phyloP scores from a whole-genome alignment of 2,797 vertebrate species.

The Pseudomugil tenellus region DNA sequence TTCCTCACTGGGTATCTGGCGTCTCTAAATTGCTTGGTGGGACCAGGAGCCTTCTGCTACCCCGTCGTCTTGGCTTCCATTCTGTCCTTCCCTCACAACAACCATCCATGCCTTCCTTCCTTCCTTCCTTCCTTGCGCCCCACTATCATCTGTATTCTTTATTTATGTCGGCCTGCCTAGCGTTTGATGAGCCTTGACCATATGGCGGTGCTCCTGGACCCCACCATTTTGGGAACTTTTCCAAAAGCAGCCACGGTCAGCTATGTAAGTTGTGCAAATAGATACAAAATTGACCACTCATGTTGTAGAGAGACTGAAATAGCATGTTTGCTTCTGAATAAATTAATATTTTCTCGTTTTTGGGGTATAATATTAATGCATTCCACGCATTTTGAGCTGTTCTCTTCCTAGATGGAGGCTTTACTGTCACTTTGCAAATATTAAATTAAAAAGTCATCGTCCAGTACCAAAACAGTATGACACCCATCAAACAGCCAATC shows the following conservation, averaged over 20 bases:
- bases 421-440: conserved; percentile 3
- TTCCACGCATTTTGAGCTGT: conserved; percentile 16
- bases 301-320: conserved; percentile 11
- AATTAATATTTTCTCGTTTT: conserved; percentile 8
- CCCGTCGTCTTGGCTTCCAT: conserved; percentile 49
- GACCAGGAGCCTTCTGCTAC: conserved; percentile 46
- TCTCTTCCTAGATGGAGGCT: conserved; percentile 1
- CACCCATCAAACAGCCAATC: conserved; percentile 22
- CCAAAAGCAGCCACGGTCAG: conserved; percentile 64
- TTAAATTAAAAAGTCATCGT: conserved; percentile 13
- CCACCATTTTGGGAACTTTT: conserved; percentile 65
- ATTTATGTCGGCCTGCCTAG: conserved; percentile 69
- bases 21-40: conserved; percentile 31
- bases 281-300: conserved; percentile 40
- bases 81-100: conserved; percentile 58
- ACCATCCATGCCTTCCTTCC: conserved; percentile 31
- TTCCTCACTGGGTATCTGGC: conserved; percentile 11
- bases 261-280: conserved; percentile 51
- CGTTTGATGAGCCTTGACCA: conserved; percentile 78
- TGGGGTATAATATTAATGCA: background rate
- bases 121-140: conserved; percentile 45
- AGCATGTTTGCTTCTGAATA: conserved; percentile 1
- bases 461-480: conserved; percentile 11
- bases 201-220: conserved; percentile 75
- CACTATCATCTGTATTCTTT: conserved; percentile 70